Evolutionary conservation across 2,797 vertebrate genomes (phyloP).

Genomic region (Acipenser transmontanus): DNA sequence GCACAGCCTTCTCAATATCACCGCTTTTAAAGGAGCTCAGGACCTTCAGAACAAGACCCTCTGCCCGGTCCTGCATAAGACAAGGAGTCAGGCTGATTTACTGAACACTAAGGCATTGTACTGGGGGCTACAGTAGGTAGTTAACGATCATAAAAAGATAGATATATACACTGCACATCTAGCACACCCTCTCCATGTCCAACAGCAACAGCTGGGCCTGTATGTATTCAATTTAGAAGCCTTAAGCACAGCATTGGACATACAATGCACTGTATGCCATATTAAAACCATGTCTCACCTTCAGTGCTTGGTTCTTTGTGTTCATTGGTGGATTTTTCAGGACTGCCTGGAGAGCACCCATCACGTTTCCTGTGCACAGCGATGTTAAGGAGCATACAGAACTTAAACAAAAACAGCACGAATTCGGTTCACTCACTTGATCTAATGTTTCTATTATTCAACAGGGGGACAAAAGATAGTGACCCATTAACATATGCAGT

Average conservation of each 20-base stretch:
- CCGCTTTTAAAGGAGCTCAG: conserved; percentile 92
- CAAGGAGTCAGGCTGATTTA: neutral
- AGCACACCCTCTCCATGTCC: no score
- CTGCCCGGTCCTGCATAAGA: conserved; percentile 78
- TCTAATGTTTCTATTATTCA: neutral
- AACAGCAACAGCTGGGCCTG: no score
- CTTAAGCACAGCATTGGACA: neutral
- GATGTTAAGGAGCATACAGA: conserved; percentile 61
- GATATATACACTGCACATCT: no score
- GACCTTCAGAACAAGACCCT: conserved; percentile 89
- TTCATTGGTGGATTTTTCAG: conserved; percentile 96
- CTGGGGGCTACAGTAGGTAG: neutral
- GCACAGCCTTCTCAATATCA: conserved; percentile 92
- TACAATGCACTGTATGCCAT: neutral
- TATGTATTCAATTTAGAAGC: conserved; percentile 2
- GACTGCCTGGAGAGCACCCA: conserved; percentile 84
- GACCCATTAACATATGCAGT: neutral
- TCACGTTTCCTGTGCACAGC: conserved; percentile 81
- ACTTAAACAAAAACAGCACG: neutral
- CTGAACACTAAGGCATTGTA: neutral
- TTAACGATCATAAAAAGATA: no score
- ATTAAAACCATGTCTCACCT: conserved; percentile 58
- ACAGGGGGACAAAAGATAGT: neutral
- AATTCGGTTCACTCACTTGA: no score
- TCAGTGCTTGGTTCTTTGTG: conserved; percentile 92